Percentiles rank a stretch among this genome's conserved stretches.
Conservation (phyloP, 2,797 vertebrate species). For the Odontamblyopus rebecca region DNA sequence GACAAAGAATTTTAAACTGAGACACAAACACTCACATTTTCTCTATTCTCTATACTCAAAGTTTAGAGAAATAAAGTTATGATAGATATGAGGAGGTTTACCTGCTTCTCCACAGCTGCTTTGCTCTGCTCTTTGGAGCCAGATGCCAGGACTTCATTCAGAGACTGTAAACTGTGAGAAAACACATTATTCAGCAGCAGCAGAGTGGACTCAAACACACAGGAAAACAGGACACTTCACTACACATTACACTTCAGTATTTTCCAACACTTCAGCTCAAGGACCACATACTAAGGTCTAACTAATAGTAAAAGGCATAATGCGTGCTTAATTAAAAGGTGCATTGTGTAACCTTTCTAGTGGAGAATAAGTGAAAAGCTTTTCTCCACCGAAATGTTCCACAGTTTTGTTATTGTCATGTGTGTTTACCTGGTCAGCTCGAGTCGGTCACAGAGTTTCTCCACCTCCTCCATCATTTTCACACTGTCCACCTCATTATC, state of each 20-base stretch:
- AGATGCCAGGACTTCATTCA: slow-evolving; percentile 89
- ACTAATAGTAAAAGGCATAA: no score
- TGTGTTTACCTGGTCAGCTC: slow-evolving; percentile 87
- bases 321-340: no score
- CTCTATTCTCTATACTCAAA: no score
- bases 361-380: no score
- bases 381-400: no score
- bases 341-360: neutral
- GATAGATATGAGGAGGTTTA: slow-evolving; percentile 50
- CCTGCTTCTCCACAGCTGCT: slow-evolving; percentile 90
- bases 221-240: no score
- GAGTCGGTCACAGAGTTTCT: slow-evolving; percentile 96
- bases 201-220: neutral
- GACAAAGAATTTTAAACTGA: no score
- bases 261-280: no score
- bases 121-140: slow-evolving; percentile 89
- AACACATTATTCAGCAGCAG: neutral
- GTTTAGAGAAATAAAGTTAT: neutral
- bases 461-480: slow-evolving; percentile 99
- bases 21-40: no score
- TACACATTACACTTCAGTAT: no score
- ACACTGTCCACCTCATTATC: slow-evolving; percentile 89
- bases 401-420: no score
- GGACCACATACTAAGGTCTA: no score
- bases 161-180: slow-evolving; percentile 85